Evolutionary conservation across 2,113 vertebrate species (phyloP).

Genomic region (Planiliza haematocheilus): DNA sequence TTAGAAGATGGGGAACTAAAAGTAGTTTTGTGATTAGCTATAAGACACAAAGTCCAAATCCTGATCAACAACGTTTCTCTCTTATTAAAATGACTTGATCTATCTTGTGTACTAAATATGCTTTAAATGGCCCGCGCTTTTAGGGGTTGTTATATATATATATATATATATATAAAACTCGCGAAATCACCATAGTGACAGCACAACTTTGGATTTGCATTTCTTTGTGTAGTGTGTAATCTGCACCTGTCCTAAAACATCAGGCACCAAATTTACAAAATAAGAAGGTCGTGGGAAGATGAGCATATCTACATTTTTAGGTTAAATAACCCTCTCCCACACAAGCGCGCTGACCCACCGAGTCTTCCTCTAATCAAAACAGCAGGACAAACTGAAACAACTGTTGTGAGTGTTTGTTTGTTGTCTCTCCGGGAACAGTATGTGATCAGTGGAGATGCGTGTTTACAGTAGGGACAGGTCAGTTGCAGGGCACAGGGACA

Average conservation of each 20-base stretch:
- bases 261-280: not conserved
- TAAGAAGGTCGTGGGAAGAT: slow-evolving; percentile 41
- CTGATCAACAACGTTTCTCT: not conserved
- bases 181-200: not conserved
- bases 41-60: not conserved
- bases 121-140: slow-evolving; percentile 1
- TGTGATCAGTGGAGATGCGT: slow-evolving; percentile 73
- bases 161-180: too few relatives aligned
- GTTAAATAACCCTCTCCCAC: slow-evolving; percentile 36
- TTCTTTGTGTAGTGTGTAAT: not conserved
- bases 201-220: not conserved
- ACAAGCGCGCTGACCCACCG: slow-evolving; percentile 25
- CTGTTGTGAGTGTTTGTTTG: slow-evolving; percentile 77
- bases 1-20: not conserved
- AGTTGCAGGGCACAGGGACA: slow-evolving; percentile 62
- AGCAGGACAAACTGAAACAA: slow-evolving; percentile 74
- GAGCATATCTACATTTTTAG: slow-evolving; percentile 22
- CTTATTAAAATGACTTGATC: not conserved
- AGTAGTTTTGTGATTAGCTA: not conserved
- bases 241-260: not conserved
- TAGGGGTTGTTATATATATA: not conserved
- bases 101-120: slow-evolving; percentile 4
- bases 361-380: slow-evolving; percentile 66
- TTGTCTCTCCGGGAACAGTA: slow-evolving; percentile 71
- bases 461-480: slow-evolving; percentile 79